phyloP scores from a whole-genome alignment of 1,140 invertebrate species.

The Ceratitis capitata region DNA sequence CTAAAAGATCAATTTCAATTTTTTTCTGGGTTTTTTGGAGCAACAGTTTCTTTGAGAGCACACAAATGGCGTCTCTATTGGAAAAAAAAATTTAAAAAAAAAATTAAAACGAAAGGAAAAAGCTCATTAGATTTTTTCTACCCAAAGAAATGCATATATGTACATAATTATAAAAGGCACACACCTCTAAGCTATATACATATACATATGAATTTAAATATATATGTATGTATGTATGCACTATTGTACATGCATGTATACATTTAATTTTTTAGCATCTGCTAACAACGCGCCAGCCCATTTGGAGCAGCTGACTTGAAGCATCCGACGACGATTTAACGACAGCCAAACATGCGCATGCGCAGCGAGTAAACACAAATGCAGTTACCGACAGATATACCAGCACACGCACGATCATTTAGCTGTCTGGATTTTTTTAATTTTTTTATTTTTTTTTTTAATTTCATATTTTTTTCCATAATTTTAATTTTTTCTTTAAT shows the following conservation, averaged over 20 bases:
- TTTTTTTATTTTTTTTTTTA: not conserved
- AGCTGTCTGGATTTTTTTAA: not conserved
- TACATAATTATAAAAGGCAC: no score
- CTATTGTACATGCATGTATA: not conserved
- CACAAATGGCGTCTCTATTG: not conserved
- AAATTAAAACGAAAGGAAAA: not conserved
- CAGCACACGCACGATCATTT: not conserved
- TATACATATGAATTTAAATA: not conserved
- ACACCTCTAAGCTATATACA: no score
- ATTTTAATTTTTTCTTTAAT: no score
- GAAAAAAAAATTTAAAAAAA: not conserved
- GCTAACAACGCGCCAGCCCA: not conserved
- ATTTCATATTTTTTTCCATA: not conserved
- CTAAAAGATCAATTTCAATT: not conserved
- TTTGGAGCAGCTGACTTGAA: not conserved
- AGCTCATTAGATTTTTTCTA: not conserved
- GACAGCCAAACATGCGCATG: conserved; percentile 31
- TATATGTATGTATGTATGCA: not conserved
- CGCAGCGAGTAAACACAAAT: not conserved
- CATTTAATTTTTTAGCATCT: not conserved
- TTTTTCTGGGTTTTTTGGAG: not conserved
- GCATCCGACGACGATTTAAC: not conserved
- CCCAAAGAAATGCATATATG: not conserved
- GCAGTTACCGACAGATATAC: not conserved
- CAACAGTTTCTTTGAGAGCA: not conserved